phyloP scores from a whole-genome alignment of 2,113 vertebrate species.

The Cinclus mexicanus region DNA sequence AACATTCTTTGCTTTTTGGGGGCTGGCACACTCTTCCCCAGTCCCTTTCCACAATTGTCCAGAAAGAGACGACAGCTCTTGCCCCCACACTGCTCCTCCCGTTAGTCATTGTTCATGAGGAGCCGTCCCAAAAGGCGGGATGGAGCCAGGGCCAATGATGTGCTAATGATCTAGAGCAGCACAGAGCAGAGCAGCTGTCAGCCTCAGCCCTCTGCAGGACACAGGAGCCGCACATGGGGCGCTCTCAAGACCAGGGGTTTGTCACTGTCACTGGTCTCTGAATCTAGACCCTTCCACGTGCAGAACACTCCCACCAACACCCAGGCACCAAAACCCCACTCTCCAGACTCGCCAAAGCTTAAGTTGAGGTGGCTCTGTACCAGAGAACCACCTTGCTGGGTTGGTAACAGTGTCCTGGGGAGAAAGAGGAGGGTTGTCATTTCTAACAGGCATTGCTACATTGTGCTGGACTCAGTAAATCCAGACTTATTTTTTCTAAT shows the following conservation, averaged over 20 bases:
- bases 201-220: not conserved
- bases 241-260: not conserved
- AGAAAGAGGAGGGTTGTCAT: not conserved
- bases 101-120: not conserved
- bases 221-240: rapidly evolving
- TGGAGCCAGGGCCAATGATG: not conserved
- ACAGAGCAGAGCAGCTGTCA: rapidly evolving
- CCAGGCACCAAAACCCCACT: not conserved
- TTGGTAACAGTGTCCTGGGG: not conserved
- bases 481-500: not conserved
- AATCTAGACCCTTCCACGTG: not conserved
- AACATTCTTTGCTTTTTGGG: slow-evolving; percentile 14
- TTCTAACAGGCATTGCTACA: not conserved
- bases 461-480: not conserved
- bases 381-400: rapidly evolving
- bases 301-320: not conserved
- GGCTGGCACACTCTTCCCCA: not conserved
- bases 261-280: not conserved
- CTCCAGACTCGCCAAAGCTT: not conserved
- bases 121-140: not conserved
- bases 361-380: not conserved
- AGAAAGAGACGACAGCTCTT: slow-evolving; percentile 28
- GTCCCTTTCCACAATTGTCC: not conserved
- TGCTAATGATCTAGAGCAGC: not conserved
- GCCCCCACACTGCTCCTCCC: not conserved